Base-by-base conservation (phyloP, 2,797 vertebrate species). In the Antennarius maculatus region DNA sequence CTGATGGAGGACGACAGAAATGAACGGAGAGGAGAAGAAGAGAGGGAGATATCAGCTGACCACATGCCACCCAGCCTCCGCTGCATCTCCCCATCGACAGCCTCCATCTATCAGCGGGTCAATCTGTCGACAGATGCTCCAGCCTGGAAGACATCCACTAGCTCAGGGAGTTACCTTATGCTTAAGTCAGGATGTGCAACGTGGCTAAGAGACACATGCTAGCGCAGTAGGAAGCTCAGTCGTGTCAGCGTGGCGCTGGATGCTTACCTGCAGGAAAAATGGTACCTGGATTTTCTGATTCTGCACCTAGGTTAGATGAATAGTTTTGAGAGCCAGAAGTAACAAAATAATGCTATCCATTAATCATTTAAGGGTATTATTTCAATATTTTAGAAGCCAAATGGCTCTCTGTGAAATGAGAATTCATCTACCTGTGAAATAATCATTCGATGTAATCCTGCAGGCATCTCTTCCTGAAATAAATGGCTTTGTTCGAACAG, bases 61-160 rank as follows among this genome's bases (percentile, higher is more conserved):
- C 79, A 48, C 73, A 77, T 69, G 69, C 73, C 78, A 61, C 64
- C 60, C 0, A n/a, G 76, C 43, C 75, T 68, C 55, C 23, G 61
- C 75, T 42, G 47, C 1, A 52, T 75, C 74, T 76, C 76, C 75
- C 78, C 57, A 34, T 34, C 55, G 59, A 81, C 80, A 52, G 63
- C 47, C 54, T 64, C 52, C 17, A 51, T 81, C 69, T 64, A 73
- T 76, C 79, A 70, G 76, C 45, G 54, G 77, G 85, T 82, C 85
- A 84, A 76, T 80, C 83, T 78, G 79, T 56, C 52, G 73, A 74
- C 83, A 84, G 79, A 67, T 83, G 77, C 75, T 82, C 59, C 34
- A 42, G 81, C 74, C 81, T 73, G 62, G 73, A 72, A 75, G 77
- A 78, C 86, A 77, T 80, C 78, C 71, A 57, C 75, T 27, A 10